A percentile compares a stretch with the other conserved stretches of the same genome.
Conservation (phyloP, 2,113 vertebrate genomes). For the Ameiurus melas region DNA sequence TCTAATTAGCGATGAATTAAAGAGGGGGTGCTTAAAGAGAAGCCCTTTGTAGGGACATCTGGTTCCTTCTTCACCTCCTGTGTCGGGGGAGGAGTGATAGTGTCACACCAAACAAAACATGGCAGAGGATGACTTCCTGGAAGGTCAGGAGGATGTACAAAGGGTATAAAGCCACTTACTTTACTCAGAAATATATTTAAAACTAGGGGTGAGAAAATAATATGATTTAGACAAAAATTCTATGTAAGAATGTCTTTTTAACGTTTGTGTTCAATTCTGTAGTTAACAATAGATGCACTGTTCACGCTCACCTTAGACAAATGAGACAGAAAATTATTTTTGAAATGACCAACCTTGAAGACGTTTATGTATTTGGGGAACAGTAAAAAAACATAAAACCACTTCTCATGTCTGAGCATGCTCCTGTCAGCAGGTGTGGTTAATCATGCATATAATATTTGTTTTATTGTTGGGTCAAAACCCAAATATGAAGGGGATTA, state of each 20-base stretch:
- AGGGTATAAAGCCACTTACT: slow-evolving; percentile 40
- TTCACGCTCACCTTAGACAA: not conserved
- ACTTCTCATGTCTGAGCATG: not conserved
- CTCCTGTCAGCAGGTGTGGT: not conserved
- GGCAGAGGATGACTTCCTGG: slow-evolving; percentile 41
- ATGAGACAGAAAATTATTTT: not conserved
- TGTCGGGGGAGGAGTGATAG: slow-evolving; percentile 45
- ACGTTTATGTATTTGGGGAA: not conserved
- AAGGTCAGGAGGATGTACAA: slow-evolving; percentile 45
- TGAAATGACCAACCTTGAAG: not conserved
- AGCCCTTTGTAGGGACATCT: slow-evolving; percentile 58
- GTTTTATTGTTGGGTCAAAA: not conserved
- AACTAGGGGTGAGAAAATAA: not conserved
- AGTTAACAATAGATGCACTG: not conserved
- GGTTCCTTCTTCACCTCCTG: slow-evolving; percentile 52
- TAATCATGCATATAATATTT: not conserved
- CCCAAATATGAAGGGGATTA: not conserved
- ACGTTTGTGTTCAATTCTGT: not conserved
- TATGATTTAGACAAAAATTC: too few relatives aligned
- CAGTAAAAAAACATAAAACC: not conserved
- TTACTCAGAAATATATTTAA: not conserved
- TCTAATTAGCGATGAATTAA: slow-evolving; percentile 58
- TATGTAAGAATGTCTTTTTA: not conserved
- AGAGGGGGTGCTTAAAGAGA: slow-evolving; percentile 39
- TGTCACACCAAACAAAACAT: slow-evolving; percentile 51